phyloP scores from a whole-genome alignment of 2,113 vertebrate species.

The Labeo catla region DNA sequence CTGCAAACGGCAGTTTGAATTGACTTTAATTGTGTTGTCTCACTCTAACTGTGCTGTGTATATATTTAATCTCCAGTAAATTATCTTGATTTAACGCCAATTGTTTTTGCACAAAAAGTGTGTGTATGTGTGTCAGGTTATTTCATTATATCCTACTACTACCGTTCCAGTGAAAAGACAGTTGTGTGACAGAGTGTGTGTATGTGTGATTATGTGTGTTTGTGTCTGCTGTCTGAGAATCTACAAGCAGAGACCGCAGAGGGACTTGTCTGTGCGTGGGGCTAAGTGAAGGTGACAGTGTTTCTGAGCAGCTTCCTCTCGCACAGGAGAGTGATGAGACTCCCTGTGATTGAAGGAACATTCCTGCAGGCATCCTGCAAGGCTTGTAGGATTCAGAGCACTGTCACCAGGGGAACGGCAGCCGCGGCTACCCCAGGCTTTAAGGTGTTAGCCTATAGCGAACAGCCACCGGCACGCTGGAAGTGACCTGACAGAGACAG shows the following conservation, averaged over 20 bases:
- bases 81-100: not conserved
- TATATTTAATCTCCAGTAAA: not conserved
- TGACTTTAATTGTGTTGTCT: not conserved
- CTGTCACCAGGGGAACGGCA: conserved; percentile 63
- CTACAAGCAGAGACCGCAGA: conserved; percentile 41
- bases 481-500: conserved; percentile 41
- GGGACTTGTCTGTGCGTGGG: conserved; percentile 43
- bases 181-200: not conserved
- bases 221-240: conserved; percentile 22
- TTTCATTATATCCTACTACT: conserved; percentile 1
- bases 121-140: not conserved
- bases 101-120: not conserved
- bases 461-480: conserved; percentile 45
- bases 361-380: conserved; percentile 80
- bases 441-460: conserved; percentile 34
- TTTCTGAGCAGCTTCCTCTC: conserved; percentile 67
- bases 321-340: conserved; percentile 56
- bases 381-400: conserved; percentile 69
- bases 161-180: not conserved
- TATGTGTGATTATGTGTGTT: conserved; percentile 24
- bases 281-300: conserved; percentile 79
- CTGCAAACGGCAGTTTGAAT: not conserved
- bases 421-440: conserved; percentile 55
- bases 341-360: conserved; percentile 71
- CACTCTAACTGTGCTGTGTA: not conserved